Conservation (phyloP, 2,797 vertebrate species). For the Euthynnus affinis region DNA sequence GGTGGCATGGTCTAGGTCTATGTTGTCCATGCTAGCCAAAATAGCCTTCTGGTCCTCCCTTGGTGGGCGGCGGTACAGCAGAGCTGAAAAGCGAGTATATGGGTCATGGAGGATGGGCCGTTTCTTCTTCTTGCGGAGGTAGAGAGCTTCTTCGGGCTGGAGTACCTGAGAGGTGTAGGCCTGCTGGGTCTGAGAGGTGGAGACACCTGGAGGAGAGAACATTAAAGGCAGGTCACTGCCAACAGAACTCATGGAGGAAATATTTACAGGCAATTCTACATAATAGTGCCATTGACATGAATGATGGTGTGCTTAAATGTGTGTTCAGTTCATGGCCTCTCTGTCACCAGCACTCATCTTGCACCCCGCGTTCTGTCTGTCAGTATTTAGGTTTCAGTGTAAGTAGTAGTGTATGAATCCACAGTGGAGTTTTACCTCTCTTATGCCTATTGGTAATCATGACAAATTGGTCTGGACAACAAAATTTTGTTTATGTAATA, state of each 20-base stretch:
- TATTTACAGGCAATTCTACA: not conserved
- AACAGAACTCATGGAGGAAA: not conserved
- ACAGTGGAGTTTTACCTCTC: no score
- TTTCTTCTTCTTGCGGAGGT: slow-evolving; percentile 99
- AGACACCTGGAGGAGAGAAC: slow-evolving; percentile 87
- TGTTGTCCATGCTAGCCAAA: slow-evolving; percentile 96
- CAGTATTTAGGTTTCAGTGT: no score
- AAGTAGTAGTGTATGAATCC: no score
- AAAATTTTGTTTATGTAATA: not conserved
- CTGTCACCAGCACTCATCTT: no score
- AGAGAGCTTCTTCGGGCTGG: slow-evolving; percentile 98
- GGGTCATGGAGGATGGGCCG: slow-evolving; percentile 94
- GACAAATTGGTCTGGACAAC: no score
- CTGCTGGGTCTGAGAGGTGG: slow-evolving; percentile 99
- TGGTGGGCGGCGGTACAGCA: slow-evolving; percentile 94
- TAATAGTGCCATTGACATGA: not conserved
- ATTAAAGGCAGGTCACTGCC: slow-evolving; percentile 26
- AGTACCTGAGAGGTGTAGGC: slow-evolving; percentile 98
- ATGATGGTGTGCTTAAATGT: no score
- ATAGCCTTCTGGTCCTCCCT: slow-evolving; percentile 97
- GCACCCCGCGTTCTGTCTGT: no score
- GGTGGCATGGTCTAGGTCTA: slow-evolving; percentile 93
- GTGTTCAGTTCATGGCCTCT: no score
- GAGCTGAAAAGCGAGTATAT: slow-evolving; percentile 94
- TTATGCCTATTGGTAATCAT: not conserved